These are phyloP conservation scores for Takifugu rubripes DNA, from an alignment of 2,797 vertebrate genomes.

Conservation along the genomic window DNA sequence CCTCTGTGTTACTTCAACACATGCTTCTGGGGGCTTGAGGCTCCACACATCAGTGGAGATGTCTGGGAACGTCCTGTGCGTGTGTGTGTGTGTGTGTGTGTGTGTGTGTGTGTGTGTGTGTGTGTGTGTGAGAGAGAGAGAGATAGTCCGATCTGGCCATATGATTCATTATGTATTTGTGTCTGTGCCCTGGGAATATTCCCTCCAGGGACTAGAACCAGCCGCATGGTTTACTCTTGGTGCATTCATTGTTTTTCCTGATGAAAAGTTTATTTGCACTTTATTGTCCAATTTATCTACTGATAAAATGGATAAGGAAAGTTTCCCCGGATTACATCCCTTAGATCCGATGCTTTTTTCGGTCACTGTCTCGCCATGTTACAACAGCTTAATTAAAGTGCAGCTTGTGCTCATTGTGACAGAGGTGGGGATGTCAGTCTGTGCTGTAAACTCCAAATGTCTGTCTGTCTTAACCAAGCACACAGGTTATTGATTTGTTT, in stretches of 20 bases:
- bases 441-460: constrained; percentile 3
- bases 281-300: background rate
- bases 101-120: constrained; percentile 6
- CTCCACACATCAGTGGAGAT: constrained; percentile 49
- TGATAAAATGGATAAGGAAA: background rate
- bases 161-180: constrained; percentile 53
- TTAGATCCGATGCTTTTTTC: constrained; percentile 18
- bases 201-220: constrained; percentile 44
- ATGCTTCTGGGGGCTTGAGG: constrained; percentile 48
- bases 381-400: constrained; percentile 43
- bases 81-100: constrained; percentile 8
- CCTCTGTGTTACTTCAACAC: constrained; percentile 53
- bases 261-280: background rate
- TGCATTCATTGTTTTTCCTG: background rate
- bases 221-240: constrained; percentile 23
- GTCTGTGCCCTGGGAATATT: constrained; percentile 57
- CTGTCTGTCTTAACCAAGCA: constrained; percentile 7
- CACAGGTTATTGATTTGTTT: constrained; percentile 14
- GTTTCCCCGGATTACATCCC: constrained; percentile 15
- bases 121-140: background rate
- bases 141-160: constrained; percentile 30
- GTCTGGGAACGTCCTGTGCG: constrained; percentile 55
- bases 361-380: constrained; percentile 35
- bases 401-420: constrained; percentile 52
- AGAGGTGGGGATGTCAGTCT: constrained; percentile 9